Conservation (phyloP, 1,140 invertebrate species). For the Trachymyrmex septentrionalis region DNA sequence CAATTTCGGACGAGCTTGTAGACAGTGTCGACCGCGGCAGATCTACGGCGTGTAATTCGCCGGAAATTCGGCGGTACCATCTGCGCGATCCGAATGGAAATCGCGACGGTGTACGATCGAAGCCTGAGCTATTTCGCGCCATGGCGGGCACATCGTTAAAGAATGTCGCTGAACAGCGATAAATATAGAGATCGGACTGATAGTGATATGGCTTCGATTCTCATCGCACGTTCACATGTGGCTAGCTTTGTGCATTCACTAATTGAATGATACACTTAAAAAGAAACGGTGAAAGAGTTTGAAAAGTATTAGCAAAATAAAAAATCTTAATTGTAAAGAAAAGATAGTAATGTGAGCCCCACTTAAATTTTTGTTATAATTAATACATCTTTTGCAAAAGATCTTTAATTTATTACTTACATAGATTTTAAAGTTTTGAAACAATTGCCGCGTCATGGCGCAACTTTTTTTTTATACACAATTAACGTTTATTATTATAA, state of each 20-base stretch:
- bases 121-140: constrained; percentile 73
- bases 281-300: not conserved
- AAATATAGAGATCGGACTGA: constrained; percentile 47
- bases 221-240: not conserved
- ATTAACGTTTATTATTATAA: too few relatives aligned
- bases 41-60: constrained; percentile 52
- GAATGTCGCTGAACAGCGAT: constrained; percentile 64
- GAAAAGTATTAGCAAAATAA: not conserved
- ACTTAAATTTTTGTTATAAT: too few relatives aligned
- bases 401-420: too few relatives aligned
- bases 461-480: too few relatives aligned
- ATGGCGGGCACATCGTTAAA: constrained; percentile 66
- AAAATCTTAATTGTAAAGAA: not conserved
- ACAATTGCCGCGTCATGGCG: too few relatives aligned
- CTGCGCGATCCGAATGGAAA: constrained; percentile 65
- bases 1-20: constrained; percentile 55
- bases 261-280: not conserved
- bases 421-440: too few relatives aligned
- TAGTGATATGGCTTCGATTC: not conserved
- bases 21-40: constrained; percentile 58
- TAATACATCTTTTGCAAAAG: too few relatives aligned
- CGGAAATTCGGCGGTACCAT: constrained; percentile 66
- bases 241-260: not conserved
- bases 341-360: too few relatives aligned
- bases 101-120: constrained; percentile 63